Evolutionary conservation across 2,888 invertebrate species (phyloP).

Genomic region (Psylliodes chrysocephalus): DNA sequence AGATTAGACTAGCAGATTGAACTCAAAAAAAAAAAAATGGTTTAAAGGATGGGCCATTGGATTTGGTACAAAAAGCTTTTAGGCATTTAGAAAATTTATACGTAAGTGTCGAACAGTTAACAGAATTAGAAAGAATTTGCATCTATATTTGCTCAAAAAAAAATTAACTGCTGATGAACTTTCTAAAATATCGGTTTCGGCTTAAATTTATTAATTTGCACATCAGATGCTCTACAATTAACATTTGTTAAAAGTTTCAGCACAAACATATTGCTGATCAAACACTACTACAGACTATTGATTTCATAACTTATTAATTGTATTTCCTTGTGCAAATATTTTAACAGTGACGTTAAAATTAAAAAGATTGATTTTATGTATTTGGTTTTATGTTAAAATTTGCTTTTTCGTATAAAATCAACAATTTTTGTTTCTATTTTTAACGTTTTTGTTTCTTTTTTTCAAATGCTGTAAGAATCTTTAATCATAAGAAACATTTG

Average conservation of each 20-base stretch:
- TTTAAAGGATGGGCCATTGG: conserved; percentile 41
- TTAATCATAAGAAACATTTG: too few relatives aligned
- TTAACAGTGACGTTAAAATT: too few relatives aligned
- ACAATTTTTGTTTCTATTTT: too few relatives aligned
- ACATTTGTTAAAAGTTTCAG: conserved; percentile 14
- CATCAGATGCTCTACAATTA: conserved; percentile 43
- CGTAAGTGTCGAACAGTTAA: too few relatives aligned
- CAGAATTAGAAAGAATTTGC: conserved; percentile 22
- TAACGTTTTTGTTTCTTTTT: too few relatives aligned
- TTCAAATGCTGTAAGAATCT: too few relatives aligned
- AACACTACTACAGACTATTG: too few relatives aligned
- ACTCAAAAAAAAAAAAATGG: conserved; percentile 18
- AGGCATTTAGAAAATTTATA: conserved; percentile 35
- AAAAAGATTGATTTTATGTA: too few relatives aligned
- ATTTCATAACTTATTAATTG: too few relatives aligned
- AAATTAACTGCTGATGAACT: conserved; percentile 47
- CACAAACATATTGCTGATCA: conserved; percentile 9
- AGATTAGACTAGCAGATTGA: conserved; percentile 9
- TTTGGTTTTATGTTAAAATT: too few relatives aligned
- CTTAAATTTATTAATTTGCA: conserved; percentile 46
- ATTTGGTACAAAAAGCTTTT: conserved; percentile 46
- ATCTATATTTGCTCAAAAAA: conserved; percentile 40
- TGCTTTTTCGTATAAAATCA: too few relatives aligned
- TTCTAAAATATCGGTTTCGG: conserved; percentile 44
- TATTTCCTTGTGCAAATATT: too few relatives aligned